Conservation (phyloP, 2,113 vertebrate species). For the Variabilichromis moorii region DNA sequence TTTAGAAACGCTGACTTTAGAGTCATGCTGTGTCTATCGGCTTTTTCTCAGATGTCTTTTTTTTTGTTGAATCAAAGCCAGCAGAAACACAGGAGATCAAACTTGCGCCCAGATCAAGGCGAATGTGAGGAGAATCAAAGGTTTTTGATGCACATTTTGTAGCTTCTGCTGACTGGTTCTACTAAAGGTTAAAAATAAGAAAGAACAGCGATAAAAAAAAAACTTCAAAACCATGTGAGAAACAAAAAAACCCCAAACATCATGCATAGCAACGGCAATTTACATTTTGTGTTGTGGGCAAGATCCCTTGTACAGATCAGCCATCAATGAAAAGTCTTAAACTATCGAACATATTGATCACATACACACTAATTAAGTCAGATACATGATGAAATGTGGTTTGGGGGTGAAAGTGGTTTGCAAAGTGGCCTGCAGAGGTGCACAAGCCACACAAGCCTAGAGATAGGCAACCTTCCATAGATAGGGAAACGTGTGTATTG, state of each 20-base stretch:
- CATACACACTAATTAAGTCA: not conserved
- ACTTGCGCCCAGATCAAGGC: constrained; percentile 26
- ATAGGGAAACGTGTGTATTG: not conserved
- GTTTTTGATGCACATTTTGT: constrained; percentile 16
- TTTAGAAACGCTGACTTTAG: not conserved
- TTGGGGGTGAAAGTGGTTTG: not conserved
- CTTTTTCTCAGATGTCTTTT: not conserved
- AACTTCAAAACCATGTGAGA: not conserved
- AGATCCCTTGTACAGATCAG: not conserved
- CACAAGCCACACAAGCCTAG: not conserved
- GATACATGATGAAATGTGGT: not conserved
- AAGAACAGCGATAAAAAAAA: not conserved
- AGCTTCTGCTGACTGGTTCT: not conserved
- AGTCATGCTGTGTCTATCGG: not conserved
- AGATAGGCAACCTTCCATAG: not conserved
- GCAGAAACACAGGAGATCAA: constrained; percentile 21
- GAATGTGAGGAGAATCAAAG: constrained; percentile 10
- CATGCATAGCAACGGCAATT: not conserved
- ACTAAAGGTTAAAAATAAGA: constrained; percentile 1
- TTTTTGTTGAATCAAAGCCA: constrained; percentile 3
- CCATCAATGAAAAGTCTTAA: not conserved
- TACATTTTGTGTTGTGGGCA: not conserved
- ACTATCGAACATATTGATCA: not conserved
- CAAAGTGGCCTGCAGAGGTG: not conserved
- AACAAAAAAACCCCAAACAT: not conserved